Percentiles rank a stretch among this genome's conserved stretches.
Conservation (phyloP, 1,140 invertebrate species). For the Caenorhabditis elegans region WBcel235 BX284606.5:15773501-15774000, state of each 20-base stretch:
- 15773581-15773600: slow-evolving; percentile 55
- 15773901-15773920: background rate
- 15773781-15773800: background rate
- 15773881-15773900: background rate
- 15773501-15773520: too few relatives aligned
- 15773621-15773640: background rate
- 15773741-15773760: too few relatives aligned
- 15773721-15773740: too few relatives aligned
- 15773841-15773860: background rate
- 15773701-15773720: too few relatives aligned
- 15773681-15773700: too few relatives aligned
- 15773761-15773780: too few relatives aligned
- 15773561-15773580: slow-evolving; percentile 55
- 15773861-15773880: background rate
- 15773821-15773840: background rate
- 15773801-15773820: background rate
- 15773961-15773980: too few relatives aligned
- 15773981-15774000: too few relatives aligned
- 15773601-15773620: slow-evolving; percentile 33
- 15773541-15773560: slow-evolving; percentile 52
- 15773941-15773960: background rate
- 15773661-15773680: too few relatives aligned
- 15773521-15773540: slow-evolving; percentile 48
- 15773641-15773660: too few relatives aligned
- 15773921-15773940: background rate